Conservation (phyloP, 2,113 vertebrate genomes). For the Microcebus jonahi region DNA sequence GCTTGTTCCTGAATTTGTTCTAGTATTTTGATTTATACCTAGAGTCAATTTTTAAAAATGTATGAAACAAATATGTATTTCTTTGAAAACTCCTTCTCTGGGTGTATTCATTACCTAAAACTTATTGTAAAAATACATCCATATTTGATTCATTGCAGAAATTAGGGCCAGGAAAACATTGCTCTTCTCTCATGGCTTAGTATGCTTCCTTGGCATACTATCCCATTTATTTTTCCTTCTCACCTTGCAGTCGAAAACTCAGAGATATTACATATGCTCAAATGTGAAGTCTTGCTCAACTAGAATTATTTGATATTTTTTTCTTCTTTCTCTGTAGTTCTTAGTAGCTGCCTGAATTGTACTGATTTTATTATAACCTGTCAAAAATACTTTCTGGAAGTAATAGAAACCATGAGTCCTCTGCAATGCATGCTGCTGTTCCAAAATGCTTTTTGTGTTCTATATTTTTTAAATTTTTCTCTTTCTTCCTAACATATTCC, state of each 20-base stretch:
- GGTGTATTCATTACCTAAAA: neutral
- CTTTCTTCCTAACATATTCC: neutral
- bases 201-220: neutral
- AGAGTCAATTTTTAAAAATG: neutral
- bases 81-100: neutral
- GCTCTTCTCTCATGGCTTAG: neutral
- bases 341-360: neutral
- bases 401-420: neutral
- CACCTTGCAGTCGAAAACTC: neutral
- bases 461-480: neutral
- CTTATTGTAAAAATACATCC: neutral
- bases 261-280: neutral
- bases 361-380: neutral
- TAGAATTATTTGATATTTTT: neutral
- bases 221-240: neutral
- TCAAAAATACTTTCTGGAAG: neutral
- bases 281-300: neutral
- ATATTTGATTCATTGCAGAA: neutral
- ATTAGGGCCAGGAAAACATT: neutral
- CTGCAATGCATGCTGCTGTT: neutral
- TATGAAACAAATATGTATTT: neutral
- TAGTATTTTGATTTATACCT: neutral
- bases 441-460: neutral
- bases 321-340: neutral
- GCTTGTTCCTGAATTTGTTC: neutral